Conservation (phyloP, 2,888 invertebrate genomes). For the Machimus rusticus region DNA sequence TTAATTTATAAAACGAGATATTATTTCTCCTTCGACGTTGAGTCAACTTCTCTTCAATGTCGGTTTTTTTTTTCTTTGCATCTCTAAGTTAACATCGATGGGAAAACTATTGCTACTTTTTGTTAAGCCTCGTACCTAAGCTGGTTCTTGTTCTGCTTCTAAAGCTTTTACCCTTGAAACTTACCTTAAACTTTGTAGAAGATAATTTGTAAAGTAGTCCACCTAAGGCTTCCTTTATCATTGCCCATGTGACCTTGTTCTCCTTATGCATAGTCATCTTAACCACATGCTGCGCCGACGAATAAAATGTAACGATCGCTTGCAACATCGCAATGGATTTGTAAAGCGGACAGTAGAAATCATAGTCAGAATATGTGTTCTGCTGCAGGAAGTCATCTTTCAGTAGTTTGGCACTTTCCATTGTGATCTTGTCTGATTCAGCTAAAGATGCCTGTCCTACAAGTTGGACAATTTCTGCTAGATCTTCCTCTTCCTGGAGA, state of each 20-base stretch:
- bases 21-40: too few relatives aligned
- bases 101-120: too few relatives aligned
- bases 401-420: slow-evolving; percentile 96
- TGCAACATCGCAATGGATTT: slow-evolving; percentile 98
- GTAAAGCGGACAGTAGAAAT: slow-evolving; percentile 99
- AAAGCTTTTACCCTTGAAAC: slow-evolving; percentile 34
- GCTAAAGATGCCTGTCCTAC: slow-evolving; percentile 99
- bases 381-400: slow-evolving; percentile 99
- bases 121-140: background rate
- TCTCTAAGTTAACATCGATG: too few relatives aligned
- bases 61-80: too few relatives aligned
- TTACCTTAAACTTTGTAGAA: slow-evolving; percentile 98
- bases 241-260: slow-evolving; percentile 97
- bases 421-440: slow-evolving; percentile 97
- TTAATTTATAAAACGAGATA: too few relatives aligned
- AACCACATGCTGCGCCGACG: slow-evolving; percentile 95
- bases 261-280: slow-evolving; percentile 97
- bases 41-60: too few relatives aligned
- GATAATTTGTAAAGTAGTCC: slow-evolving; percentile 94
- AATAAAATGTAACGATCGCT: slow-evolving; percentile 98
- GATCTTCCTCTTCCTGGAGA: slow-evolving; percentile 97
- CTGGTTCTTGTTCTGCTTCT: background rate
- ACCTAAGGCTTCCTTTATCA: slow-evolving; percentile 95
- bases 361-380: slow-evolving; percentile 94
- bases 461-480: slow-evolving; percentile 99